A percentile compares a stretch with the other conserved stretches of the same genome.
These are phyloP conservation scores for Brachionus rotundiformis DNA, from an alignment of 1,140 invertebrate species.

Conservation along the genomic window DNA sequence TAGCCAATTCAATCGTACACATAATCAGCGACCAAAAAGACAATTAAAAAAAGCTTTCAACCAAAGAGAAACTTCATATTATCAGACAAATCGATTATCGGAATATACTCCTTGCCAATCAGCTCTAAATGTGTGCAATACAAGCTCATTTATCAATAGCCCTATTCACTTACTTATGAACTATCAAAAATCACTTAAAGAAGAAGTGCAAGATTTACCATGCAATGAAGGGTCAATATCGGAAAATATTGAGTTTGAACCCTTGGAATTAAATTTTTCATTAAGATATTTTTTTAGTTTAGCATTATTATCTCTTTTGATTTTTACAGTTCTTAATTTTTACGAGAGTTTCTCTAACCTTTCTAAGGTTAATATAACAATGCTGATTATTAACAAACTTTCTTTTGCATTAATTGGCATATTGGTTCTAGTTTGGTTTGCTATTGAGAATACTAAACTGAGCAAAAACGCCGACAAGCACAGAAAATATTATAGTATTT, in stretches of 20 bases:
- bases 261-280: not conserved
- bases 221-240: not conserved
- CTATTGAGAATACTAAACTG: not conserved
- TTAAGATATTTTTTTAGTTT: not conserved
- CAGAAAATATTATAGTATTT: not conserved
- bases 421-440: not conserved
- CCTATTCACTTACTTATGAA: conserved; percentile 21
- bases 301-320: not conserved
- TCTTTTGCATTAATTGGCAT: not conserved
- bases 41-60: not conserved
- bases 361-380: not conserved
- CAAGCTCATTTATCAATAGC: conserved; percentile 29
- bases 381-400: not conserved
- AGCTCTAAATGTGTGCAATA: not conserved
- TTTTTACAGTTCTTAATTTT: not conserved
- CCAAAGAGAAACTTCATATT: not conserved
- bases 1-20: not conserved
- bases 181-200: not conserved
- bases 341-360: not conserved
- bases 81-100: not conserved
- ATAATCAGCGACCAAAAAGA: not conserved
- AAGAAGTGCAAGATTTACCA: not conserved
- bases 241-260: not conserved
- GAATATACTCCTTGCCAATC: not conserved
- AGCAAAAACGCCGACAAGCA: not conserved